These are phyloP conservation scores for Ophiodon elongatus DNA, from an alignment of 2,113 vertebrate species.

Conservation along the genomic window DNA sequence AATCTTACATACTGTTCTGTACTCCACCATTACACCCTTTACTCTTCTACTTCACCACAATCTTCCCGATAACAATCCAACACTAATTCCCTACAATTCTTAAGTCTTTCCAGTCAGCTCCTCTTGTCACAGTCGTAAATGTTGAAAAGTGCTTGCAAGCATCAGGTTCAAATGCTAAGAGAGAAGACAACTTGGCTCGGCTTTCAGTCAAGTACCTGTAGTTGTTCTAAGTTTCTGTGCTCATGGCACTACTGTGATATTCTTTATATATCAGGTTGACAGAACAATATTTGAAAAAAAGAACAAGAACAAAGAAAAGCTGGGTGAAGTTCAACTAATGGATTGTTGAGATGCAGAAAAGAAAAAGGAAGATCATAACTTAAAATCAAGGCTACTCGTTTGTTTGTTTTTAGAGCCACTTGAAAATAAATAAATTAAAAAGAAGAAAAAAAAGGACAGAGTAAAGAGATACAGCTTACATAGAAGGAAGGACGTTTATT, in stretches of 20 bases:
- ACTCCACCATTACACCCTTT: slow-evolving; percentile 9
- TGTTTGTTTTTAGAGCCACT: slow-evolving; percentile 73
- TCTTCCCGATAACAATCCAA: slow-evolving; percentile 58
- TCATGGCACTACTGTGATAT: slow-evolving; percentile 30
- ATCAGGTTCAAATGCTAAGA: slow-evolving; percentile 48
- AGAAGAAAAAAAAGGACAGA: slow-evolving; percentile 62
- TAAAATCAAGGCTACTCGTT: slow-evolving; percentile 63
- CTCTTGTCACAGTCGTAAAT: slow-evolving; percentile 44
- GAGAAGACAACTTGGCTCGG: slow-evolving; percentile 51
- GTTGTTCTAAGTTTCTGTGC: slow-evolving; percentile 34
- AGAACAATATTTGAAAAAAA: slow-evolving; percentile 35
- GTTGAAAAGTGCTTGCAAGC: slow-evolving; percentile 58
- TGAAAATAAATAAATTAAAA: slow-evolving; percentile 70
- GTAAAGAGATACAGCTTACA: slow-evolving; percentile 81
- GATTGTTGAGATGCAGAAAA: slow-evolving; percentile 44
- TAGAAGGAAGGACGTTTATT: slow-evolving; percentile 92
- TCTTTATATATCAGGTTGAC: slow-evolving; percentile 46
- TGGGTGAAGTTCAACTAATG: slow-evolving; percentile 26
- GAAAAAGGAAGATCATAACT: slow-evolving; percentile 47
- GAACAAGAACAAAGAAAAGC: slow-evolving; percentile 27
- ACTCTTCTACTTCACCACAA: slow-evolving; percentile 37
- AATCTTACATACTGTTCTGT: slow-evolving; percentile 50
- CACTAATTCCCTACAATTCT: slow-evolving; percentile 36
- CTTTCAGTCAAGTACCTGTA: slow-evolving; percentile 49
- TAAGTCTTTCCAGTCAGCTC: slow-evolving; percentile 33